Percentiles rank a stretch among this genome's conserved stretches.
phyloP scores from a whole-genome alignment of 1,140 invertebrate genomes.

The Lepidurus apus region DNA sequence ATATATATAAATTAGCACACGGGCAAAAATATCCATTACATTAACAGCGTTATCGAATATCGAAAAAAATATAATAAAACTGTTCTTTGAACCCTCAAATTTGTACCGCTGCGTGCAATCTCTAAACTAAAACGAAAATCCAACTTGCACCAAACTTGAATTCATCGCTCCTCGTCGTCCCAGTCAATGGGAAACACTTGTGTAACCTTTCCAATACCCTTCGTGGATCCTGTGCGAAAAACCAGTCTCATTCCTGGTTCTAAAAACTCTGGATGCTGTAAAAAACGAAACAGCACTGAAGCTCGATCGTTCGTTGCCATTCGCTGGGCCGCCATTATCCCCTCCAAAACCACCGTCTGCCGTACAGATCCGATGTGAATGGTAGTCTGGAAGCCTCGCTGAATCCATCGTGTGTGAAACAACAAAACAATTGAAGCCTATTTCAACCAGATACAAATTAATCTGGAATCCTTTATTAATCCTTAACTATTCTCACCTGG shows the following conservation, averaged over 20 bases:
- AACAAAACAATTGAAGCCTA: conserved; percentile 80
- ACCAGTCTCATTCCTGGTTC: conserved; percentile 76
- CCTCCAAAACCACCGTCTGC: conserved; percentile 83
- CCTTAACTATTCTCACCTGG: conserved; percentile 35
- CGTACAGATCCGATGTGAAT: conserved; percentile 91
- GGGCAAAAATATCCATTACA: too few relatives aligned
- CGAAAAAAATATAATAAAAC: too few relatives aligned
- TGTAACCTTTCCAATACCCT: conserved; percentile 84
- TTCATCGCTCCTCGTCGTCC: conserved; percentile 16
- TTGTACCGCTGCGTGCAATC: neutral
- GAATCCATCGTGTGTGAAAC: conserved; percentile 75
- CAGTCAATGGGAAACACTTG: conserved; percentile 65
- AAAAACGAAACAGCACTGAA: conserved; percentile 80
- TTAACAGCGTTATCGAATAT: too few relatives aligned
- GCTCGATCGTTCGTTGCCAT: conserved; percentile 77
- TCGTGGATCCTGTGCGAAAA: conserved; percentile 80
- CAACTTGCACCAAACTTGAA: neutral
- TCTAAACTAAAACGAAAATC: too few relatives aligned
- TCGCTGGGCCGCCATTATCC: conserved; percentile 53
- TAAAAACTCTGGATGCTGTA: conserved; percentile 86
- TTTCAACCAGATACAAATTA: conserved; percentile 47
- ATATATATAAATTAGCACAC: too few relatives aligned
- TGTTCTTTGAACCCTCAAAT: neutral
- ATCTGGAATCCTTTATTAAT: conserved; percentile 32
- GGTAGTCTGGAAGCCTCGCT: conserved; percentile 84